Conservation (phyloP, 2,113 vertebrate genomes). For the Mixornis gularis region DNA sequence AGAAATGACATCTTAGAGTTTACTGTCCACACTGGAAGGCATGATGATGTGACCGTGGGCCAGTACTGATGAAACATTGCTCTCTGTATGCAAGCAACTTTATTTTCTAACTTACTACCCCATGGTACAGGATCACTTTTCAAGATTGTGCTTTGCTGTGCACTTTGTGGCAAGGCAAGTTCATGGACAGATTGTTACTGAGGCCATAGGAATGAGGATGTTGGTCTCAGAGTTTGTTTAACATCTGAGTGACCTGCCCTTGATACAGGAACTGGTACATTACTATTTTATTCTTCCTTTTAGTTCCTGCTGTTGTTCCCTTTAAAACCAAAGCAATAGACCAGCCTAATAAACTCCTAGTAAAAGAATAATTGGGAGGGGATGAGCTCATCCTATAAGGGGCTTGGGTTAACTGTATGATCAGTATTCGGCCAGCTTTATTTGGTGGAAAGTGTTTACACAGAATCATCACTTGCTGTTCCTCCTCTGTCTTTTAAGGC, state of each 20-base stretch:
- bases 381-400: neutral
- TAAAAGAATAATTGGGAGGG: neutral
- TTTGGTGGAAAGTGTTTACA: neutral
- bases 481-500: neutral
- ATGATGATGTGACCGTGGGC: neutral
- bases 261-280: neutral
- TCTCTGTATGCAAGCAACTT: neutral
- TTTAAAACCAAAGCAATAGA: neutral
- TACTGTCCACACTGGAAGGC: neutral
- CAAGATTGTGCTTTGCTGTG: conserved; percentile 32
- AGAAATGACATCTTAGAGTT: neutral
- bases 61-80: neutral
- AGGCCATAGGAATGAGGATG: conserved; percentile 21
- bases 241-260: neutral
- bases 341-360: neutral
- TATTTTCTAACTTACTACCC: neutral
- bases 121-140: neutral
- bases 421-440: neutral
- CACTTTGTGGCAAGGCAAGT: neutral
- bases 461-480: neutral
- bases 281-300: neutral
- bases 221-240: neutral
- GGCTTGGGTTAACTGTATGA: neutral
- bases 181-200: neutral
- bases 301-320: neutral